Base-by-base conservation (phyloP, 1,140 invertebrate genomes). In the Drosophila nikananu region DNA sequence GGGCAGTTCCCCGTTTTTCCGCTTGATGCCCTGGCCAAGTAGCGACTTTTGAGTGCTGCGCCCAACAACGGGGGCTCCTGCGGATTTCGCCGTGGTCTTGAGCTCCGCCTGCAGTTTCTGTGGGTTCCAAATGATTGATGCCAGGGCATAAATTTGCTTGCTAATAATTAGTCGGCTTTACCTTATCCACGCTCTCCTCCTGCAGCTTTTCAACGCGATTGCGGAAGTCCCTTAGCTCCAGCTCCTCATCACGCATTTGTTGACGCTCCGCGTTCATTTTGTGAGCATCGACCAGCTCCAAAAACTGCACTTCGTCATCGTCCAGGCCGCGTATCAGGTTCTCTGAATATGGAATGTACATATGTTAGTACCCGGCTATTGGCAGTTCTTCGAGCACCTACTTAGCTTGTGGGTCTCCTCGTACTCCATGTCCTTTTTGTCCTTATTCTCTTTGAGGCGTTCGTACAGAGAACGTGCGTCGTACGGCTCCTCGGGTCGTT, bases 301-400 rank as follows among this genome's bases (percentile, higher is more conserved):
- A 93, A 93, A 99, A 99, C 77, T 98, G 96, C 0, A 98, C 96
- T 94, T 99, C 98, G 93, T 99, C 98, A 92, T 98, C 97, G 93
- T 99, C 98, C 4, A 99, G 93, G 10, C 97, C 98, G 93, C 97
- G 97, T 67, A 99, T 98, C 95, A 98, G 96, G 94, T 99, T 98
- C 94, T 98, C 98, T 98, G 94, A 94, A 19, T 10, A 21, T 27
- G 5, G 2, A 23, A 21, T 17, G 35, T 42, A n/a, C n/a, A n/a
- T n/a, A 9, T 77, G 48, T 52, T 44, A 25, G 5, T 5, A 15
- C 5, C 15, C 2, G 2, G 2, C 27, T 17, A 44, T 21, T 21
- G 6, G 9, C 10, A 17, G 8, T 12, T 7, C 19, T n/a, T 15
- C 0, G 12, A 21, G n/a, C 7, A 39, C 95, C 94, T 95, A 99